Evolutionary conservation across 2,113 vertebrate genomes (phyloP), one percentile per base, ranked within the genome.

Genomic region (Apistogramma diplotaenia): DNA sequence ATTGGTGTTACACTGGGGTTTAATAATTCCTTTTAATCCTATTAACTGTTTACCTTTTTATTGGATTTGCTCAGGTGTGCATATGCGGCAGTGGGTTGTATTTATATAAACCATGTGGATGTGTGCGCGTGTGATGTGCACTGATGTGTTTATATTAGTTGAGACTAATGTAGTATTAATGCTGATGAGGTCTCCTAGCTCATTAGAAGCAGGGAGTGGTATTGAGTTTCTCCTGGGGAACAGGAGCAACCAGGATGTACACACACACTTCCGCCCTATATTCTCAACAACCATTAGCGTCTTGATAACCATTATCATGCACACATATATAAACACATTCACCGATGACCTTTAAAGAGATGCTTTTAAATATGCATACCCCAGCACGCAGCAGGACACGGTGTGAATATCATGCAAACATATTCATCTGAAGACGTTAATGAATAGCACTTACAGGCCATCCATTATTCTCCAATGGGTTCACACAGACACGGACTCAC

Each of bases 111-210:
- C 59, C 27, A 2, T 43, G 29, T 59, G 49, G 2, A 8, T 80
- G 55, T 79, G 35, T 83, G 21, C 55, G 71, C 40, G 16, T 57
- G 15, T 31, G 67, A 49, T 40, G 62, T 19, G 19, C 31, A 23
- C 6, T 53, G 37, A 58, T 74, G 71, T 87, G 86, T 85, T 86
- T 84, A 71, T 55, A 71, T 53, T 86, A 79, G 57, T 81, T 79
- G 73, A 82, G 78, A 82, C 86, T 91, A 93, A 94, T 94, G 93
- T 91, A 83, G 86, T 91, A 93, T 93, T 95, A 94, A 95, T 94
- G 89, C 90, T 90, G 92, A 94, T 92, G 89, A 93, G 89, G 73
- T 93, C 94, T 90, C 92, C 78, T 53, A 85, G 92, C 91, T 95
- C 93, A 92, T 95, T 94, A 94, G 92, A 87, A 89, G 87, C 85